These are phyloP conservation scores for Tetragonisca angustula DNA, from an alignment of 2,888 invertebrate species.

Conservation along the genomic window DNA sequence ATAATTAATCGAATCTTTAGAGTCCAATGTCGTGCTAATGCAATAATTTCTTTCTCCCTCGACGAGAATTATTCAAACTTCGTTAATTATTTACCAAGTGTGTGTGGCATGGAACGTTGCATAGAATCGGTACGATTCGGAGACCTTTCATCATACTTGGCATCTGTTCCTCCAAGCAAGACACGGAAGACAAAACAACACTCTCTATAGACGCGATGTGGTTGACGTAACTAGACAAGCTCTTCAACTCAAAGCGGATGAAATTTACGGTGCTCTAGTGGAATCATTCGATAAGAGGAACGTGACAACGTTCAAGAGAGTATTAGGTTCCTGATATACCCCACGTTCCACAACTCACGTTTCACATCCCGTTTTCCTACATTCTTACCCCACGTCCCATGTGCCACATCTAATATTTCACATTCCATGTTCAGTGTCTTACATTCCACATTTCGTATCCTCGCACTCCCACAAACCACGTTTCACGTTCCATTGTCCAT, in stretches of 20 bases:
- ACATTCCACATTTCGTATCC: no score
- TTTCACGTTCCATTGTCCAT: no score
- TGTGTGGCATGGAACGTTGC: conserved; percentile 41
- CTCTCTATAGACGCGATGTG: conserved; percentile 90
- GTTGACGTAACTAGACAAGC: conserved; percentile 95
- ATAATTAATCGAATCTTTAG: background rate
- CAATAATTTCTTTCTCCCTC: no score
- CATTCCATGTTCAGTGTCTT: no score
- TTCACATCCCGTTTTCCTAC: no score
- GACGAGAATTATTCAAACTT: background rate
- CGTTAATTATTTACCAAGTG: background rate
- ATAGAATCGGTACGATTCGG: conserved; percentile 89
- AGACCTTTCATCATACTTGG: conserved; percentile 86
- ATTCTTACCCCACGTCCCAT: no score
- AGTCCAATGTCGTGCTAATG: background rate
- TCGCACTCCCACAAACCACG: no score
- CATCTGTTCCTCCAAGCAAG: conserved; percentile 80
- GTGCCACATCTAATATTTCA: no score
- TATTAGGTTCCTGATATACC: background rate
- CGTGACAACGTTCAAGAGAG: conserved; percentile 46
- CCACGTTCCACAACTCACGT: no score
- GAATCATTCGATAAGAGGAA: conserved; percentile 80
- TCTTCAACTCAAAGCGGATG: conserved; percentile 90
- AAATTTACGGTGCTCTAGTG: conserved; percentile 87
- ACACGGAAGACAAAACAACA: conserved; percentile 75